These are phyloP conservation scores for Ischnura elegans DNA, from an alignment of 2,888 invertebrate species.

Conservation along the genomic window DNA sequence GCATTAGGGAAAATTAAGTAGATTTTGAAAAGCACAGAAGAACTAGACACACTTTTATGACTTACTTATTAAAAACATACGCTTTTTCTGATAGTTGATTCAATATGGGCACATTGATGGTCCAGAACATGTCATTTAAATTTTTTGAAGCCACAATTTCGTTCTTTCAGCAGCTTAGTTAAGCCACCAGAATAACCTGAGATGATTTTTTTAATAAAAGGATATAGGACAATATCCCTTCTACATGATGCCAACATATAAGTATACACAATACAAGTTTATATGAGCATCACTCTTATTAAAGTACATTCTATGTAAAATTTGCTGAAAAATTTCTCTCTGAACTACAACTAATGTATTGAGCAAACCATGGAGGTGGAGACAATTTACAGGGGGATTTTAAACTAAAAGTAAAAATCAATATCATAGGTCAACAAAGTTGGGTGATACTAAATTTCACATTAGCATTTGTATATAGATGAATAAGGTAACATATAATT, in stretches of 20 bases:
- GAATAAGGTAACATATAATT: not conserved
- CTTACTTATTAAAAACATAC: not conserved
- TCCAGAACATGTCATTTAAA: slow-evolving; percentile 33
- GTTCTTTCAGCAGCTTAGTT: not conserved
- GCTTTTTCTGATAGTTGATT: not conserved
- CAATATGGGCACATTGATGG: slow-evolving; percentile 26
- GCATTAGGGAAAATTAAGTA: not conserved
- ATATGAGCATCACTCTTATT: slow-evolving; percentile 11
- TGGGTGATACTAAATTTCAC: not conserved
- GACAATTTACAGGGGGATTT: not conserved
- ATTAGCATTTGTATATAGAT: not conserved
- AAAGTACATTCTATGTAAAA: not conserved
- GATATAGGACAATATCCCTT: not conserved
- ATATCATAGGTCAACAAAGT: not conserved
- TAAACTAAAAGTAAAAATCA: not conserved
- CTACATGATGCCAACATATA: slow-evolving; percentile 3
- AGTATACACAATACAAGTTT: not conserved
- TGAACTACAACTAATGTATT: not conserved
- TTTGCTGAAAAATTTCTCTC: not conserved
- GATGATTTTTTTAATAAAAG: not conserved
- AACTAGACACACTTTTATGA: not conserved
- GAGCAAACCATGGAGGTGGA: not conserved
- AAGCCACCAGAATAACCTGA: slow-evolving; percentile 31
- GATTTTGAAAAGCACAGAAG: not conserved
- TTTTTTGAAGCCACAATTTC: slow-evolving; percentile 17